Conservation (phyloP, 1,140 invertebrate genomes). For the Drosophila mojavensis region DNA sequence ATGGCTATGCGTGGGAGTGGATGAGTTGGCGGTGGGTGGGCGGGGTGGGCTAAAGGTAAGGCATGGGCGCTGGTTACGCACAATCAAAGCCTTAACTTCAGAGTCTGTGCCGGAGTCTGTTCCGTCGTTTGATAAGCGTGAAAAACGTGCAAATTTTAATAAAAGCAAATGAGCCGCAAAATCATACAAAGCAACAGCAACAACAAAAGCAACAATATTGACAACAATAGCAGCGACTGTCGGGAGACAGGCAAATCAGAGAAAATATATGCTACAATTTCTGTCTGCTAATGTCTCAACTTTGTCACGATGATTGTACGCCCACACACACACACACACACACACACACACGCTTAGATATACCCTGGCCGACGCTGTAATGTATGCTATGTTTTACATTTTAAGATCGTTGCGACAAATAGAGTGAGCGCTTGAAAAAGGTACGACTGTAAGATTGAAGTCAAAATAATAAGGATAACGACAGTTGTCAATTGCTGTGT, state of each 20-base stretch:
- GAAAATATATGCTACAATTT: conserved; percentile 66
- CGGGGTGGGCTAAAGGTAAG: no score
- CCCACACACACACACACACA: conserved; percentile 23
- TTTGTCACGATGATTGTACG: conserved; percentile 58
- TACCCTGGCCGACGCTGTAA: conserved; percentile 17
- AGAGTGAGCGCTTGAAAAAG: conserved; percentile 1
- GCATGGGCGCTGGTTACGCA: conserved; percentile 29
- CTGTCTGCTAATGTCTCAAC: conserved; percentile 67
- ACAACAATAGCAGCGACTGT: conserved; percentile 8
- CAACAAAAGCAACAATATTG: conserved; percentile 19
- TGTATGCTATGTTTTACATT: conserved; percentile 45
- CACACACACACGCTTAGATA: conserved; percentile 16
- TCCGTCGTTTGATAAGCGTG: conserved; percentile 66
- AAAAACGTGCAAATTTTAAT: conserved; percentile 81
- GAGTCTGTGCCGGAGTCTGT: not conserved
- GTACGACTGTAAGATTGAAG: not conserved
- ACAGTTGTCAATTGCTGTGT: not conserved
- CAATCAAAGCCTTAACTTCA: conserved; percentile 63
- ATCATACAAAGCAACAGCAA: conserved; percentile 62
- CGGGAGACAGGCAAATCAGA: conserved; percentile 46
- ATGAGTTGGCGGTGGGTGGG: no score
- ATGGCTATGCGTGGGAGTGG: not conserved
- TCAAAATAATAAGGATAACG: conserved; percentile 2
- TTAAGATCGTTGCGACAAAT: conserved; percentile 39
- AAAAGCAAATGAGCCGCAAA: conserved; percentile 80